Evolutionary conservation across 2,797 vertebrate genomes (phyloP).

Genomic region (Fistularia tabacaria): DNA sequence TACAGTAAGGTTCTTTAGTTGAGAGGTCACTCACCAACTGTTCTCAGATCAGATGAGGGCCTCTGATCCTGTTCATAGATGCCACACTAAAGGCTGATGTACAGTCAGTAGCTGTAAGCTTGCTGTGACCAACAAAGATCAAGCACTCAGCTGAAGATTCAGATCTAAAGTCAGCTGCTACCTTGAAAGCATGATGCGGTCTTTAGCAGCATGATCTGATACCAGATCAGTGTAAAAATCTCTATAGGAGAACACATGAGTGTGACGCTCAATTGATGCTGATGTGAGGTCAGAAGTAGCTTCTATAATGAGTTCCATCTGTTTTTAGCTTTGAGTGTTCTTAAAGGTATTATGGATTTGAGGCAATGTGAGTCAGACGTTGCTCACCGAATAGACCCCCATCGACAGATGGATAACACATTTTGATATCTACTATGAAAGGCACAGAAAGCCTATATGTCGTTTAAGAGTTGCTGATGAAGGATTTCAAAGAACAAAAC

Average conservation of each 20-base stretch:
- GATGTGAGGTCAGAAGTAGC: slow-evolving; percentile 47
- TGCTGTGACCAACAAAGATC: slow-evolving; percentile 21
- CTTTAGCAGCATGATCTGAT: slow-evolving; percentile 25
- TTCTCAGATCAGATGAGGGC: slow-evolving; percentile 52
- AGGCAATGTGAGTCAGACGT: slow-evolving; percentile 25
- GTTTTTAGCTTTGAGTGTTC: slow-evolving; percentile 61
- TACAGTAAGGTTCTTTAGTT: slow-evolving; percentile 76
- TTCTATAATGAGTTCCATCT: slow-evolving; percentile 54
- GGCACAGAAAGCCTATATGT: too few relatives aligned
- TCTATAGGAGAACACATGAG: slow-evolving; percentile 9
- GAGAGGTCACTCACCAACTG: slow-evolving; percentile 69
- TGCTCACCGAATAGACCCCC: slow-evolving; percentile 13
- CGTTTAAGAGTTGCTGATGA: slow-evolving; percentile 3
- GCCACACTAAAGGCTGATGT: slow-evolving; percentile 18
- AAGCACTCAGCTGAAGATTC: slow-evolving; percentile 17
- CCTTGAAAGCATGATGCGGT: slow-evolving; percentile 1
- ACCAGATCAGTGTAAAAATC: slow-evolving; percentile 36
- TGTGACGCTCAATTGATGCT: slow-evolving; percentile 13
- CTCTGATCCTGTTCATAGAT: slow-evolving; percentile 11
- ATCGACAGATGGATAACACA: slow-evolving; percentile 11
- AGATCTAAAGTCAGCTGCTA: slow-evolving; percentile 40
- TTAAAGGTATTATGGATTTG: slow-evolving; percentile 53
- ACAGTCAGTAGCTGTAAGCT: slow-evolving; percentile 21
- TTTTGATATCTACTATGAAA: too few relatives aligned
- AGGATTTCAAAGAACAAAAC: slow-evolving; percentile 18